phyloP scores from a whole-genome alignment of 2,888 invertebrate species.

The Pelosia muscerda region DNA sequence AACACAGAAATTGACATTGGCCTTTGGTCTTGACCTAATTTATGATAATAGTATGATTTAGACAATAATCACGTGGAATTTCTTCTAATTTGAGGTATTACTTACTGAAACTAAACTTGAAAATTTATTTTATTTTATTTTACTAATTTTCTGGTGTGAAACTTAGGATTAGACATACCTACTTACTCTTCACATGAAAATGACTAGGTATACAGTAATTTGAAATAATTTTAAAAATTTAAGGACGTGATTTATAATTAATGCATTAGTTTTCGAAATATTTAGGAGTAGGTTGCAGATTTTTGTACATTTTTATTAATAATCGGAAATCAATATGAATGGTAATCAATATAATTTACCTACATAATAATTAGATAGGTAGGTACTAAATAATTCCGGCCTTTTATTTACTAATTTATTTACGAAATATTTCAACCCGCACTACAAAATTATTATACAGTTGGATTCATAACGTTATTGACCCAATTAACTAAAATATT shows the following conservation, averaged over 20 bases:
- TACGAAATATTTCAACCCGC: too few species aligned
- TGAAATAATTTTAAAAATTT: too few species aligned
- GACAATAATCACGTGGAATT: slow-evolving; percentile 9
- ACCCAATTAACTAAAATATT: too few species aligned
- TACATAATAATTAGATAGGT: too few species aligned
- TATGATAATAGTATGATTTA: slow-evolving; percentile 43
- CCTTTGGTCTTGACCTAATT: slow-evolving; percentile 74
- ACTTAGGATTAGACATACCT: background rate
- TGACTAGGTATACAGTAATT: too few species aligned
- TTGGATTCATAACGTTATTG: too few species aligned
- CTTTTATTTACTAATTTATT: too few species aligned
- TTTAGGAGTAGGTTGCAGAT: background rate
- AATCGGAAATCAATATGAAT: background rate
- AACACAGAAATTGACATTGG: slow-evolving; percentile 71
- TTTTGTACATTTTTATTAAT: background rate
- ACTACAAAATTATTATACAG: too few species aligned
- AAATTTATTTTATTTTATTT: background rate
- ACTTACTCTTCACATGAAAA: too few species aligned
- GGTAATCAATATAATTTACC: too few species aligned
- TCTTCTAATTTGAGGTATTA: background rate
- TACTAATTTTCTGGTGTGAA: background rate
- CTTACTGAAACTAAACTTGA: background rate
- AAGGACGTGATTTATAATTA: background rate
- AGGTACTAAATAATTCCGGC: too few species aligned
- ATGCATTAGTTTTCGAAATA: background rate